Evolutionary conservation across 1,140 invertebrate genomes (phyloP), one percentile per base, ranked within the genome.

Genomic region (Acromyrmex charruanus): DNA sequence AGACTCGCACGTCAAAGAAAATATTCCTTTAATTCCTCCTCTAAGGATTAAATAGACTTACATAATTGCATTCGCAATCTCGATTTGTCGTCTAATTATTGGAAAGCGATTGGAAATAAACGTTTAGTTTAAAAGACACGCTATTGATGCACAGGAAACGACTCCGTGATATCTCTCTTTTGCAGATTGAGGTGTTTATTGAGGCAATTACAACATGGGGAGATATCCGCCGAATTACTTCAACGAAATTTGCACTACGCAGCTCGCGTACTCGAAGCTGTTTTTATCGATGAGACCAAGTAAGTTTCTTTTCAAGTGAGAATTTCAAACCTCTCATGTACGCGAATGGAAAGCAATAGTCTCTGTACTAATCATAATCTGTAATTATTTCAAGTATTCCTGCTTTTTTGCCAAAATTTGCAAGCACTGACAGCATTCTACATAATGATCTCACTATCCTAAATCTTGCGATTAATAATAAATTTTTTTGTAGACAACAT

Each of bases 271-370:
- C 96, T 99, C 72, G 98, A 99, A 96, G 97, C 97, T 16, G 97
- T 98, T 71, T 98, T 98, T 95, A 97, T 98, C 93, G 98, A 98
- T 95, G 98, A 98, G 94, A 97, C 98, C 93, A 98, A 98, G 98
- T 98, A 97, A 96, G 97, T 97, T 92, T 89, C 58, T 59, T 51
- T 72, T 79, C 1, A 65, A 88, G 77, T 44, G 51, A 49, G 18
- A 69, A 58, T 51, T 53, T n/a, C 9, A 55, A 68, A 25, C 44
- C 25, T 25, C 3, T 44, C 25, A 14, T 16, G 4, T 49, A 66
- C 28, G 28, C 14, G 25, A 51, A 65, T 35, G 61, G 14, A 21
- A 44, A 49, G 61, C 69, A 58, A 61, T 16, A 18, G 75, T 71
- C 31, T 49, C 12, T 84, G 49, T 35, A 65, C 25, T 87, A 79